Evolutionary conservation across 2,113 vertebrate species (phyloP).

Genomic region (human): DNA sequence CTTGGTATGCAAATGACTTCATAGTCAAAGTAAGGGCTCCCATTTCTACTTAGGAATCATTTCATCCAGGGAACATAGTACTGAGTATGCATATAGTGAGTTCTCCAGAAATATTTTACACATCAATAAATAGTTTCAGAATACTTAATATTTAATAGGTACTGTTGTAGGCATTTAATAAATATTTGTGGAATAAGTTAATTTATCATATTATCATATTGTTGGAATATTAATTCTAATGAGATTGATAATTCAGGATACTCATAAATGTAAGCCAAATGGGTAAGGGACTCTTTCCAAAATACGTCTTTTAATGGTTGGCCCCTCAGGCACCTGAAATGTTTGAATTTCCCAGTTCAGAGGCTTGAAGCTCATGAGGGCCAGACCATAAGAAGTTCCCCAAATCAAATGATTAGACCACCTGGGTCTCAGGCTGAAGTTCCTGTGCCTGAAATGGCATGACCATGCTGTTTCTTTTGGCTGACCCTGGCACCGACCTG

Average conservation of each 20-base stretch:
- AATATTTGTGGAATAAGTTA: slow-evolving; percentile 40
- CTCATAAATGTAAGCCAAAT: neutral
- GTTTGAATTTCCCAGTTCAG: neutral
- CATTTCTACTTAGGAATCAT: neutral
- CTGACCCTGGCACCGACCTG: neutral
- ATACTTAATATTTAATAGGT: neutral
- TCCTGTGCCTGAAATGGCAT: neutral
- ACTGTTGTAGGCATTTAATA: slow-evolving; percentile 10
- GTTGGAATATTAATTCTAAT: neutral
- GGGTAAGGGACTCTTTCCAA: neutral
- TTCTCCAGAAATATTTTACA: slow-evolving; percentile 7
- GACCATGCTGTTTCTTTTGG: neutral
- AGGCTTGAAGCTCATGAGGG: neutral
- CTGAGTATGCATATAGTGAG: neutral
- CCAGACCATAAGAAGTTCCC: neutral
- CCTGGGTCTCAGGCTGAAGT: neutral
- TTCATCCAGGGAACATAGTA: neutral
- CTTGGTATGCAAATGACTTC: slow-evolving; percentile 28
- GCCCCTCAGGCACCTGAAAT: neutral
- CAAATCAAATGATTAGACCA: neutral
- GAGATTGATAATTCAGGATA: neutral
- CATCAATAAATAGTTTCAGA: neutral
- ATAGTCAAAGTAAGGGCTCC: neutral
- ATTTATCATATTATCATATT: neutral
- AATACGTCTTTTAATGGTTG: neutral